phyloP scores from a whole-genome alignment of 2,888 invertebrate genomes.

The Epinotia demarniana region DNA sequence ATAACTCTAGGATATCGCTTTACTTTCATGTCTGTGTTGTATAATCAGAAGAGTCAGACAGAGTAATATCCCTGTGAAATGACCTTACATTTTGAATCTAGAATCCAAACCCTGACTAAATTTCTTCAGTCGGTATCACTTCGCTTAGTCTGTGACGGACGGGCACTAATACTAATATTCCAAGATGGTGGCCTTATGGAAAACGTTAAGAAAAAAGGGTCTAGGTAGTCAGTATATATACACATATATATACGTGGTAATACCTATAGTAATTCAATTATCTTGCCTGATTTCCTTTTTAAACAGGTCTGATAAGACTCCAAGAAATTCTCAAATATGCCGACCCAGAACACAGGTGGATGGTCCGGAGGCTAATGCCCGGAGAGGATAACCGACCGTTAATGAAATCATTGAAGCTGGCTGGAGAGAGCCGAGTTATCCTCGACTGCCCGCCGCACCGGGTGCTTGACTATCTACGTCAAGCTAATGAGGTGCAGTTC shows the following conservation, averaged over 20 bases:
- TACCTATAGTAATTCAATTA: background rate
- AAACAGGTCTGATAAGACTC: conserved; percentile 87
- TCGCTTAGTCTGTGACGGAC: too few relatives aligned
- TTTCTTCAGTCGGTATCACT: background rate
- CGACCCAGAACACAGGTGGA: conserved; percentile 87
- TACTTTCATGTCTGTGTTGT: background rate
- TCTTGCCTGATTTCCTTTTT: background rate
- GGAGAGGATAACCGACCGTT: conserved; percentile 86
- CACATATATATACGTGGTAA: too few relatives aligned
- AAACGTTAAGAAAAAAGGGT: too few relatives aligned
- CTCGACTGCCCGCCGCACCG: conserved; percentile 90
- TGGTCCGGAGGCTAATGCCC: conserved; percentile 86
- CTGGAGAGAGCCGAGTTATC: conserved; percentile 89
- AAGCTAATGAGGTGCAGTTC: conserved; percentile 93
- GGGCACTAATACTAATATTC: too few relatives aligned
- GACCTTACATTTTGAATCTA: background rate
- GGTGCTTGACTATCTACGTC: conserved; percentile 87
- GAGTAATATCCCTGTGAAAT: background rate
- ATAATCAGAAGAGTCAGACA: too few relatives aligned
- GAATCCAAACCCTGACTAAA: background rate
- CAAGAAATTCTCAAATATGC: conserved; percentile 92
- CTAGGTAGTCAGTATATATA: too few relatives aligned
- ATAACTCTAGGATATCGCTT: background rate
- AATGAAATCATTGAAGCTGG: conserved; percentile 89
- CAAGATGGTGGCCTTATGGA: too few relatives aligned